Evolutionary conservation across 2,113 vertebrate species (phyloP), one percentile per base, ranked within the genome.

Genomic region (Scophthalmus maximus): DNA sequence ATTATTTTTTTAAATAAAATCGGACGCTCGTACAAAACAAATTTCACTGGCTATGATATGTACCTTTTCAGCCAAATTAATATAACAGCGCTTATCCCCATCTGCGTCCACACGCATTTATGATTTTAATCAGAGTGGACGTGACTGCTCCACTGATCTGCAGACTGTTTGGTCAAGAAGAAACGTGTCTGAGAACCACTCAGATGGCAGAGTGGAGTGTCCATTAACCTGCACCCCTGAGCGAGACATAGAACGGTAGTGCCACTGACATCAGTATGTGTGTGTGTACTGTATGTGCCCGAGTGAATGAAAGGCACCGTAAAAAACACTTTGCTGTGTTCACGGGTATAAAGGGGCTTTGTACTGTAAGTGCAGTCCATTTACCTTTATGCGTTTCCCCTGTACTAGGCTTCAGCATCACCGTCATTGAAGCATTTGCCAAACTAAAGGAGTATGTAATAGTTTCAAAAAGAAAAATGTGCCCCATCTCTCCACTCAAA

Each of bases 291-390:
- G 20, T 8, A 12, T 47, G 53, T 47, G 46, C n/a, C n/a, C n/a
- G n/a, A n/a, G n/a, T n/a, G n/a, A n/a, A n/a, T n/a, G n/a, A n/a
- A n/a, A 42, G 15, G 17, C 15, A 32, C 15, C 34, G 27, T 57
- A n/a, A n/a, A 32, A 49, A 69, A 58, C 22, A 8, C 8, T 12
- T 3, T 34, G 14, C 0, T 53, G 11, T 40, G 14, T n/a, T 42
- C 44, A 36, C 56, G 5, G n/a, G 27, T 26, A 32, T 59, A 65
- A 27, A 34, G 40, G 50, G 22, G 3, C 51, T 4, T 32, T 27
- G 22, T 22, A 27, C 22, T 10, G 3, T 47, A 22, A 64, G 30
- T 40, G 30, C 42, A 49, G 14, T 50, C 95, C 95, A 95, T 88
- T 96, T 95, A 59, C 15, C 46, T 51, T 10, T 0, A 40, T 12